Percentiles rank a stretch among this genome's conserved stretches.
Evolutionary conservation across 2,888 invertebrate genomes (phyloP).

Genomic region (Crocallis elinguaria): DNA sequence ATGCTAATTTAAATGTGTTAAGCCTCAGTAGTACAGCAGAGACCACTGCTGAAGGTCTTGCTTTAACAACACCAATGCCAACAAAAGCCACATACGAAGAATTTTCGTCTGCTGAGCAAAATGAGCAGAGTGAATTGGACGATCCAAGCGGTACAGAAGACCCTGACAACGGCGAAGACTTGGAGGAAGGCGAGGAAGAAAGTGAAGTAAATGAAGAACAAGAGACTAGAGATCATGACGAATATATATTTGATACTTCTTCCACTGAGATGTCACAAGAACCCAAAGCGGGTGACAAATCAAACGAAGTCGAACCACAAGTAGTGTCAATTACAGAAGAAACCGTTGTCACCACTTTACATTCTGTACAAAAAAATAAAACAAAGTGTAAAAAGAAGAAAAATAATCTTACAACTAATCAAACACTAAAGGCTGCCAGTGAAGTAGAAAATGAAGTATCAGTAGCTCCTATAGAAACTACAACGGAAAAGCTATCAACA

Average conservation of each 20-base stretch:
- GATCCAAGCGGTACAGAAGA: constrained; percentile 18
- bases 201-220: constrained; percentile 42
- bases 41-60: constrained; percentile 34
- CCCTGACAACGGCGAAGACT: constrained; percentile 10
- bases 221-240: constrained; percentile 59
- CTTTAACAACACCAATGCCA: constrained; percentile 30
- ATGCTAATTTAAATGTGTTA: constrained; percentile 33
- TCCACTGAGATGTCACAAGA: constrained; percentile 37
- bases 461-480: constrained; percentile 37
- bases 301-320: constrained; percentile 49
- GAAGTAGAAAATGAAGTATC: constrained; percentile 27
- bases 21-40: constrained; percentile 34
- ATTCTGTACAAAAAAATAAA: constrained; percentile 61
- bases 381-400: constrained; percentile 78
- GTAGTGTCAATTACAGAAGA: constrained; percentile 44
- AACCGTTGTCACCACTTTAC: constrained; percentile 44
- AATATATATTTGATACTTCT: constrained; percentile 61
- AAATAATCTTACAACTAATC: constrained; percentile 44
- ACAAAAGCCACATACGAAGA: constrained; percentile 47
- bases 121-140: constrained; percentile 42
- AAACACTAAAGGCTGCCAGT: constrained; percentile 11
- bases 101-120: constrained; percentile 44
- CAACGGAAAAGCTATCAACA: constrained; percentile 49
- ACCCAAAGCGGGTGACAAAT: constrained; percentile 31
- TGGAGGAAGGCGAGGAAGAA: constrained; percentile 31